Base-by-base conservation (phyloP, 1,140 invertebrate species). In the Anagrus nilaparvatae region DNA sequence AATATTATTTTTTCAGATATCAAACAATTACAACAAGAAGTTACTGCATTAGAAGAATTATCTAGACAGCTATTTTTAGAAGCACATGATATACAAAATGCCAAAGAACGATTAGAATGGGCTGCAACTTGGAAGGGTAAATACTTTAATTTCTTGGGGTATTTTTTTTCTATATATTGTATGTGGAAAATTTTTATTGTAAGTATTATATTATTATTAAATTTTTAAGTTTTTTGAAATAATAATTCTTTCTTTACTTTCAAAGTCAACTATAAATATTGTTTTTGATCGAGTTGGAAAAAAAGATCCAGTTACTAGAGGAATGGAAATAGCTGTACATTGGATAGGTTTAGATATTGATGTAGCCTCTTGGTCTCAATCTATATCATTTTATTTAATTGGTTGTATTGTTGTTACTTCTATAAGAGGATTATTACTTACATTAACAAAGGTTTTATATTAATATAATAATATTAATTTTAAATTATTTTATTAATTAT, bases 141-240 rank as follows among this genome's bases (percentile, higher is more conserved):
- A 75, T 99, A 99, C 66, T 99, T 99, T 60, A 99, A 99, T 70
- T 89, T 96, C 54, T 67, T 99, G 0, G 97, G 97, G 2, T 95
- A 99, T 60, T 98, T 99, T 63, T 99, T 99, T 68, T 98, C 94
- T 6, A 65, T 96, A 6, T 99, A 99, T 59, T 99, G 97, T 63
- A 77, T 93, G 32, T 99, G 94, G 89, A 99, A 99, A 75, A 99
- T 99, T 61, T 92, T 99, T 61, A 97, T 99, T 67, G 91, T 94
- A 73, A 82, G 82, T 54, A 34, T 24, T n/a, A 33, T 43, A 32
- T 35, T 17, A 47, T 32, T 40, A 34, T 37, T 28, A 34, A 37
- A 29, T 30, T 25, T 24, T 39, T 30, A 14, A 23, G 30, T n/a
- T 20, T 13, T 27, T 31, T 25, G 4, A 28, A 38, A 24, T 43